Conservation (phyloP, 1,140 invertebrate species). For the Phthorimaea operculella region DNA sequence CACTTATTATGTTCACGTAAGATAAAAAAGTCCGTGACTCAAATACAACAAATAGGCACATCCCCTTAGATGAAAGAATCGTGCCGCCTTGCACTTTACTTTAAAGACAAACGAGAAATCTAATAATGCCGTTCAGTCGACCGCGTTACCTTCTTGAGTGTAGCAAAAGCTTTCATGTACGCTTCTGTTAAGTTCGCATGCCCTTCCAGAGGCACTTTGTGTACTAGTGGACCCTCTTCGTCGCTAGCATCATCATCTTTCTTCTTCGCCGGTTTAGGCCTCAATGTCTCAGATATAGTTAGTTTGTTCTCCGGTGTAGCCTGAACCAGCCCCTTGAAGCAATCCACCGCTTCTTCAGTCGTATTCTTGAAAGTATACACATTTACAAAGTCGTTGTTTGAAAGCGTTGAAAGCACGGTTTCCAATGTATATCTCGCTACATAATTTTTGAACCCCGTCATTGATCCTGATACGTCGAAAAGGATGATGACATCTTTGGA, state of each 20-base stretch:
- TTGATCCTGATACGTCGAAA: slow-evolving; percentile 96
- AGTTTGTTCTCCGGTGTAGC: slow-evolving; percentile 92
- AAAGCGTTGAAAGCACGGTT: slow-evolving; percentile 93
- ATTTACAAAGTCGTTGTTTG: slow-evolving; percentile 98
- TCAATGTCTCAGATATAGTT: slow-evolving; percentile 79
- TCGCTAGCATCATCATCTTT: slow-evolving; percentile 21
- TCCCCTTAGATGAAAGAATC: too few relatives aligned
- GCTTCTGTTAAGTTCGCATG: slow-evolving; percentile 90
- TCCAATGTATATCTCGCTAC: slow-evolving; percentile 78
- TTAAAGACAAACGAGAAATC: neutral
- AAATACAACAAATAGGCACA: too few relatives aligned
- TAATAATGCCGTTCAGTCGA: neutral
- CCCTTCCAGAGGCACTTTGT: slow-evolving; percentile 67
- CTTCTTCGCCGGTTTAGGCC: slow-evolving; percentile 20
- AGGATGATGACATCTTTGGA: slow-evolving; percentile 98
- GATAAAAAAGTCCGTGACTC: too few relatives aligned
- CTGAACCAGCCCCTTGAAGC: slow-evolving; percentile 88
- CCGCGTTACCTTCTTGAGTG: slow-evolving; percentile 77
- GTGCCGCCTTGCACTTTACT: too few relatives aligned
- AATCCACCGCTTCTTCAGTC: slow-evolving; percentile 77
- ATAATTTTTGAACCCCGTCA: slow-evolving; percentile 85
- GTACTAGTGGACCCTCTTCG: slow-evolving; percentile 69
- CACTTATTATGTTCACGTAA: too few relatives aligned
- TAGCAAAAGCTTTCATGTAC: slow-evolving; percentile 85
- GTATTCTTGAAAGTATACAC: slow-evolving; percentile 82